Percentiles rank a stretch among this genome's conserved stretches.
These are phyloP conservation scores for Ploceus nigricollis DNA, from an alignment of 2,113 vertebrate species.

Conservation along the genomic window DNA sequence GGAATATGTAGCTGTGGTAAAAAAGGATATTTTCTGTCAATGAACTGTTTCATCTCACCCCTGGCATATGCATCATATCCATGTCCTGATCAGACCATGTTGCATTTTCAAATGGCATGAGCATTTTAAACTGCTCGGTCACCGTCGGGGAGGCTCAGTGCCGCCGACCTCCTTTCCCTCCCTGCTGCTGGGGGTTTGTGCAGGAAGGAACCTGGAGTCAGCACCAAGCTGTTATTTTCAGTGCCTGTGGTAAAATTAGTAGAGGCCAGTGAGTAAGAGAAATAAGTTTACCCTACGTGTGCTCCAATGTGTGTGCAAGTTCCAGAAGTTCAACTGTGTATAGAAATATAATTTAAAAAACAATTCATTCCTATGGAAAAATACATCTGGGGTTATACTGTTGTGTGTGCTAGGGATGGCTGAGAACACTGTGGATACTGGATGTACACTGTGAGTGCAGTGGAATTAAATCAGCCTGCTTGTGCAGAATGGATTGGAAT, in stretches of 20 bases:
- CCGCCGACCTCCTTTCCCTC: background rate
- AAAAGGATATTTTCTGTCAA: background rate
- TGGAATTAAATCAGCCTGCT: background rate
- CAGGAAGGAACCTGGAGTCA: rapidly evolving
- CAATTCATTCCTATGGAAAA: background rate
- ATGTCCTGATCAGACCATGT: background rate
- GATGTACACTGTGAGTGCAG: background rate
- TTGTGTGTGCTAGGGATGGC: background rate
- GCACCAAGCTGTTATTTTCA: background rate
- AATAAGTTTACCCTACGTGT: background rate
- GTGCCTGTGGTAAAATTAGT: background rate
- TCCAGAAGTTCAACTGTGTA: background rate
- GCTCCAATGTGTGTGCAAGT: rapidly evolving
- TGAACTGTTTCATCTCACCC: background rate
- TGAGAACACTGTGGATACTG: background rate
- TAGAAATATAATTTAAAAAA: background rate
- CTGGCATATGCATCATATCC: background rate
- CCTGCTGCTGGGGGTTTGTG: background rate
- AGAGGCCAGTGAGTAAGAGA: background rate
- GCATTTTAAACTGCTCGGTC: background rate
- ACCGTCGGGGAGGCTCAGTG: rapidly evolving
- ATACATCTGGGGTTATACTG: background rate
- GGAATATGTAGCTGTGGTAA: background rate
- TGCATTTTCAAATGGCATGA: background rate
- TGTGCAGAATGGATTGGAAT: background rate